A percentile compares a stretch with the other conserved stretches of the same genome.
These are phyloP conservation scores for Dryocosmus kuriphilus DNA, from an alignment of 2,888 invertebrate species.

Conservation along the genomic window DNA sequence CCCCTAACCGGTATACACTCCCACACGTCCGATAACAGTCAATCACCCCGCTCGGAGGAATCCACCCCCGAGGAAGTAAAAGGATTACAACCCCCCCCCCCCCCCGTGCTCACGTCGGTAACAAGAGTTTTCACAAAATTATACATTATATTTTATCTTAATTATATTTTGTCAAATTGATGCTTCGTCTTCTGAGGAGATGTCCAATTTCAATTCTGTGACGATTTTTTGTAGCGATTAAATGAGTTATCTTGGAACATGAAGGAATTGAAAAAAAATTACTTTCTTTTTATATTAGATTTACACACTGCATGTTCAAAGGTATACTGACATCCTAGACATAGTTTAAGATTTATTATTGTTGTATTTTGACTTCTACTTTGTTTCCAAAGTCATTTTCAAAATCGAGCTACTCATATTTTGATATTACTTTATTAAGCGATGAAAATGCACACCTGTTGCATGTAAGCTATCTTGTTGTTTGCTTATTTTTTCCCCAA, in stretches of 20 bases:
- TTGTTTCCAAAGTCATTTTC: slow-evolving; percentile 59
- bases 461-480: slow-evolving; percentile 8
- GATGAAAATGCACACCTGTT: slow-evolving; percentile 32
- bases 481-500: slow-evolving; percentile 14
- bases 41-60: no score
- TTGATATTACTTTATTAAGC: slow-evolving; percentile 74
- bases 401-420: slow-evolving; percentile 67
- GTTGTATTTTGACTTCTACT: slow-evolving; percentile 57
- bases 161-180: background rate
- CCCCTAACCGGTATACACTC: no score
- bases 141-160: no score
- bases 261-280: background rate
- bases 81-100: no score
- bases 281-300: slow-evolving; percentile 66
- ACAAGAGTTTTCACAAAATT: no score
- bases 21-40: no score
- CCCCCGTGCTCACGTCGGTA: no score
- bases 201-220: slow-evolving; percentile 38
- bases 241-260: slow-evolving; percentile 42
- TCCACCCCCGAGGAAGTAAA: no score
- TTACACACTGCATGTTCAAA: slow-evolving; percentile 59
- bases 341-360: slow-evolving; percentile 62
- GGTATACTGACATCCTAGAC: slow-evolving; percentile 58
- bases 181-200: background rate
- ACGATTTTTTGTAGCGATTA: slow-evolving; percentile 47